Evolutionary conservation across 1,140 invertebrate genomes (phyloP).

Genomic region (Lepidurus arcticus): DNA sequence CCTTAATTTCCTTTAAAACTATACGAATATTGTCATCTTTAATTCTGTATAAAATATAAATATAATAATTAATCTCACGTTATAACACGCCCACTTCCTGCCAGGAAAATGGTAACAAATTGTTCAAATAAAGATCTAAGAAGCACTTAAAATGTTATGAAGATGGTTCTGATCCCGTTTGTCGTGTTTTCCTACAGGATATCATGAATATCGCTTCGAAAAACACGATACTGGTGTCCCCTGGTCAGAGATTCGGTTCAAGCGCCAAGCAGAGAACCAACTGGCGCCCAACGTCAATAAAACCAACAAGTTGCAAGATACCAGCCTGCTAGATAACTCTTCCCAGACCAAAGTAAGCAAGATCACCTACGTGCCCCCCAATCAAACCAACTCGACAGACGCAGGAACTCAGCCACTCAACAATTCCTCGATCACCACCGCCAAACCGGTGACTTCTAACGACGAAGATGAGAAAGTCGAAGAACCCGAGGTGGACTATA

Average conservation of each 20-base stretch:
- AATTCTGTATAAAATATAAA: not conserved
- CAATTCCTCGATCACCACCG: not conserved
- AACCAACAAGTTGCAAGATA: not conserved
- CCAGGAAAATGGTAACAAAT: not conserved
- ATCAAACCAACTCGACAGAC: not conserved
- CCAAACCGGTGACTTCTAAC: not conserved
- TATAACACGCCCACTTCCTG: not conserved
- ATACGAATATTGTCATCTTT: not conserved
- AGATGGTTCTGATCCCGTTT: too few species aligned
- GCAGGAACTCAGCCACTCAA: not conserved
- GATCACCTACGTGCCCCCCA: not conserved
- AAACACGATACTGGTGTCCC: not conserved
- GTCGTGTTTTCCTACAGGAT: not conserved
- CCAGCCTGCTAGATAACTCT: not conserved
- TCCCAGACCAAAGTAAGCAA: not conserved
- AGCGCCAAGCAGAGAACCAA: not conserved
- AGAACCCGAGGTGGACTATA: conserved; percentile 27
- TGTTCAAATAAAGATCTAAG: too few species aligned
- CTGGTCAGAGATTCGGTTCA: not conserved
- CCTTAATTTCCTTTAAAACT: not conserved
- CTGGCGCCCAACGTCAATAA: not conserved
- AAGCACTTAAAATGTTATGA: too few species aligned
- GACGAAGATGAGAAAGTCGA: not conserved
- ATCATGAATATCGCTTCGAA: not conserved
- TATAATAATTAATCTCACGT: not conserved